Evolutionary conservation across 2,797 vertebrate genomes (phyloP), one percentile per base, ranked within the genome.

Genomic region (Rhinella marina): DNA sequence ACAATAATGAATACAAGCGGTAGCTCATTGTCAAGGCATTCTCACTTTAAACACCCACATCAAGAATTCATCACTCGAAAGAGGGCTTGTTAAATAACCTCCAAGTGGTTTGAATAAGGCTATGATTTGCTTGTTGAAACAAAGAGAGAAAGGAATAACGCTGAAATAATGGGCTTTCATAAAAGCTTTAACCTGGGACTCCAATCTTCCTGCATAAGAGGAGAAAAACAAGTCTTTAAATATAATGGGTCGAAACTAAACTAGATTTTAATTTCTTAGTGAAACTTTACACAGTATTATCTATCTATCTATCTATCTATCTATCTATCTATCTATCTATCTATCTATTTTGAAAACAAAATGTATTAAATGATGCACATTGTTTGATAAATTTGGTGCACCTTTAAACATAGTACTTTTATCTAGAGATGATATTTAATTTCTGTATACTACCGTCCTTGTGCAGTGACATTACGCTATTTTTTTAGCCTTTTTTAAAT

Each of bases 41-140:
- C 19, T 80, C 52, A 70, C 62, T 70, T 32, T 29, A 78, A 73
- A 80, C 85, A 86, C 85, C 76, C 62, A 80, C 75, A 70, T 57
- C 50, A 70, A 79, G 50, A 70, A 86, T 86, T 56, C 25, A 86
- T 86, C 19, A 86, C 56, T 80, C 19, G 3, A 68, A 86, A 86
- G 10, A 84, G 76, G 64, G 25, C 76, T 80, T 86, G 62, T 86
- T 41, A 86, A 86, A 70, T 80, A 80, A 80, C 77, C 77, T 80
- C 64, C 21, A 29, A 70, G 62, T 41, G 21, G 32, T 70, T 85
- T 86, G 76, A 86, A 86, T 78, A 86, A 13, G 9, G 41, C 56
- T 80, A 80, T 86, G 48, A 86, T 80, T 86, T 70, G 5, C 61
- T 80, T 79, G 7, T 79, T 86, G 61, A 85, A 85, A 29, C 75